These are phyloP conservation scores for Aporophyla nigra DNA, from an alignment of 2,888 invertebrate species.

Conservation along the genomic window DNA sequence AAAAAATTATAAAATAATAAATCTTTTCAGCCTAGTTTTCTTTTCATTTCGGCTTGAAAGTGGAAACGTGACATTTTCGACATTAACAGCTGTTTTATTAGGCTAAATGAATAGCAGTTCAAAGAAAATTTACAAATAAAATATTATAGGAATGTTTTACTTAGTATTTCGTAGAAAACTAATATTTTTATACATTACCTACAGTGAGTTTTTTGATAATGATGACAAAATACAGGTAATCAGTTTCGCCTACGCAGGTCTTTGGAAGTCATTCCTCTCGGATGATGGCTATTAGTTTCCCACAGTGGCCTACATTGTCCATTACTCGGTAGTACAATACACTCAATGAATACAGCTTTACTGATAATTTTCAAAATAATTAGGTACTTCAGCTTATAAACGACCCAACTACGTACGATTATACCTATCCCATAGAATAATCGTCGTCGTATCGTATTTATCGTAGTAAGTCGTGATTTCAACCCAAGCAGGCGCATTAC, in stretches of 20 bases:
- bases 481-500: too few species aligned
- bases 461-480: too few species aligned
- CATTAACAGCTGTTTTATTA: slow-evolving; percentile 36
- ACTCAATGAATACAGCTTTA: background rate
- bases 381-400: background rate
- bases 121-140: slow-evolving; percentile 28
- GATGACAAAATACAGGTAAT: slow-evolving; percentile 25
- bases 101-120: slow-evolving; percentile 14
- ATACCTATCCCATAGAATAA: background rate
- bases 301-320: slow-evolving; percentile 31
- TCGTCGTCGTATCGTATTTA: too few species aligned
- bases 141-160: background rate
- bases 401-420: background rate
- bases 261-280: slow-evolving; percentile 8
- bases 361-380: too few species aligned
- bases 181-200: slow-evolving; percentile 10
- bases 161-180: slow-evolving; percentile 21
- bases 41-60: slow-evolving; percentile 13
- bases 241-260: background rate
- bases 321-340: background rate
- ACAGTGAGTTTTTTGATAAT: background rate
- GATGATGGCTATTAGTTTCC: background rate
- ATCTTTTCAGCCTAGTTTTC: slow-evolving; percentile 17
- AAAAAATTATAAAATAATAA: background rate
- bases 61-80: slow-evolving; percentile 30